These are phyloP conservation scores for Berghia stephanieae DNA, from an alignment of 1,140 invertebrate species.

Conservation along the genomic window DNA sequence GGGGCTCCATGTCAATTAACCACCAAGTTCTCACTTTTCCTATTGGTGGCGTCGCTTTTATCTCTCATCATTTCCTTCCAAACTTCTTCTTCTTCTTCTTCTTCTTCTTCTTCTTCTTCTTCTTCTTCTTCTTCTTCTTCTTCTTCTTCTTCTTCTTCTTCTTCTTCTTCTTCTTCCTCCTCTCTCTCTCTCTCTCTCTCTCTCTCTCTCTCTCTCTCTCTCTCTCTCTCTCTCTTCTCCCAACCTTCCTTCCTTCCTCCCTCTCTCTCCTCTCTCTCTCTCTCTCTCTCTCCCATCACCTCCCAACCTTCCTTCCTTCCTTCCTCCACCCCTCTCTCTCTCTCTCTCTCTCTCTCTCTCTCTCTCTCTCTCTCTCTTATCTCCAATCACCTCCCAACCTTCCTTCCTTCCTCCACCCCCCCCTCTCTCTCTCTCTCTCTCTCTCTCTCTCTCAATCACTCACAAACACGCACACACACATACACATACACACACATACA, in stretches of 20 bases:
- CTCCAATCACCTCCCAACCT: too few relatives aligned
- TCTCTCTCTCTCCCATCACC: not conserved
- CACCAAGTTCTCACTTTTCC: too few relatives aligned
- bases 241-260: not conserved
- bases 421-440: not conserved
- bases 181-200: not conserved
- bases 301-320: too few relatives aligned
- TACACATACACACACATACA: too few relatives aligned
- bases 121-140: conserved; percentile 16
- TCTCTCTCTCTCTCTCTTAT: conserved; percentile 5
- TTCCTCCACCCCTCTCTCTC: conserved; percentile 14
- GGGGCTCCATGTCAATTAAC: too few relatives aligned
- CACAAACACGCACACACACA: too few relatives aligned
- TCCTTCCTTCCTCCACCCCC: not conserved
- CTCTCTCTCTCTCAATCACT: not conserved
- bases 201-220: not conserved
- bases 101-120: conserved; percentile 11
- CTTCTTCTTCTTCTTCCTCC: not conserved
- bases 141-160: conserved; percentile 21
- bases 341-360: conserved; percentile 18
- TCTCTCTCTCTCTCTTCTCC: not conserved
- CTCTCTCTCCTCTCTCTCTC: not conserved
- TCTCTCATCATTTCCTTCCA: not conserved
- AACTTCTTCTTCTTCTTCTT: conserved; percentile 2
- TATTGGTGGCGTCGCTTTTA: too few relatives aligned